Base-by-base conservation (phyloP, 2,113 vertebrate genomes). In the Brachyistius frenatus region DNA sequence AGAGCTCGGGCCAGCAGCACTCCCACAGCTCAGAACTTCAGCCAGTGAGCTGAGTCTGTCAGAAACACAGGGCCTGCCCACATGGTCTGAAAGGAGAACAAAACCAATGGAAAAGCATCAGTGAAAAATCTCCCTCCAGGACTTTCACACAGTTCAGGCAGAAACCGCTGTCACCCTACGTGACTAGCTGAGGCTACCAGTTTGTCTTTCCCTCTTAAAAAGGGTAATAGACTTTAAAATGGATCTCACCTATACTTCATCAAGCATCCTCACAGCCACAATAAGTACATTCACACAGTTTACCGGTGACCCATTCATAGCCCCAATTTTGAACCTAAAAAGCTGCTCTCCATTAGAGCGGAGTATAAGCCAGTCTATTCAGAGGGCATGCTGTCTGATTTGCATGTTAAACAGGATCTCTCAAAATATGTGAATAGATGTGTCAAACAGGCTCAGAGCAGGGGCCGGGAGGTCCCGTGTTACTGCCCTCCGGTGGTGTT, bases 391-490 rank as follows among this genome's bases (percentile, higher is more conserved):
- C 73, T 35, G 49, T 49, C 74, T 77, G 36, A 90, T 91, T 81
- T 81, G 67, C 89, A 92, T 84, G 66, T 86, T 72, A 89, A 88
- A 64, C 4, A 1, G 72, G 15, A 69, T 65, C 79, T 78, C 66
- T 84, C 84, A 73, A 73, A 76, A 57, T 64, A 76, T 58, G 66
- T 81, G 80, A 88, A 85, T 64, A 57, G 61, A 11, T 66, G 67
- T 75, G 80, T 87, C 84, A 82, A 78, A 76, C 77, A 81, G 73
- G 63, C 64, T 73, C 3, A 66, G 57, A 15, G 39, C 13, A 23
- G 23, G 77, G 35, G 66, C 33, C 30, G 37, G 73, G 39, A 37
- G 68, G 65, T 57, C 50, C 53, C 55, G 36, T 37, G 74, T 74
- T 54, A 31, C 35, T 53, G 39, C 55, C 78, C 75, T 10, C 33